phyloP scores from a whole-genome alignment of 2,888 invertebrate species.

The Blomia tropicalis region DNA sequence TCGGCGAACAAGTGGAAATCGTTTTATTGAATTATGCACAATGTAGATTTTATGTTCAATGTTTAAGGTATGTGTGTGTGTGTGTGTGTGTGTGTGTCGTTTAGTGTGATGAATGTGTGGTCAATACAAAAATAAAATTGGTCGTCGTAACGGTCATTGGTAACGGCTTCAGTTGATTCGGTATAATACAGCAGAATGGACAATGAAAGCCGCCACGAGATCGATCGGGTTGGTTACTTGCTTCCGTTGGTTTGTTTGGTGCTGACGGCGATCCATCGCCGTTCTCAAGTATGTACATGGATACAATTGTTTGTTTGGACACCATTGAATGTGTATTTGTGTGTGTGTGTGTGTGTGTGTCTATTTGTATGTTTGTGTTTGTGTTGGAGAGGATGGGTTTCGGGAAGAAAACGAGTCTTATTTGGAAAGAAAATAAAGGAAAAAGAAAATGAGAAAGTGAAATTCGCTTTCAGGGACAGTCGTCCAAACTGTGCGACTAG shows the following conservation, averaged over 20 bases:
- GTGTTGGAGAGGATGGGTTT: too few relatives aligned
- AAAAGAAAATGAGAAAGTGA: too few relatives aligned
- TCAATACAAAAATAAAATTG: conserved; percentile 10
- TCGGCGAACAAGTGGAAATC: conserved; percentile 9
- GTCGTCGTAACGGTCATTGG: conserved; percentile 2
- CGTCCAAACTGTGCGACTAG: too few relatives aligned
- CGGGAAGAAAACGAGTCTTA: too few relatives aligned
- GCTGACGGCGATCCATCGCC: too few relatives aligned
- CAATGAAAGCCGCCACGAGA: neutral
- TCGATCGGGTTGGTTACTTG: neutral
- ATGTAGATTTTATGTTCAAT: neutral
- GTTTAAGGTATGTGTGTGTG: neutral
- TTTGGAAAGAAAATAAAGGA: too few relatives aligned
- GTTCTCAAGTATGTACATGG: neutral
- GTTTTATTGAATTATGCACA: neutral
- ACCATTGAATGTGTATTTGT: too few relatives aligned
- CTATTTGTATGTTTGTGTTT: too few relatives aligned
- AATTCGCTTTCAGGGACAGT: too few relatives aligned
- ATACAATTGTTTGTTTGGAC: neutral
- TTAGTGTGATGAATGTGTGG: neutral
- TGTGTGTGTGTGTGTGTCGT: neutral
- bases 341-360: too few relatives aligned
- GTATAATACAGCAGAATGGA: neutral
- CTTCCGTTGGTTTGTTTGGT: neutral
- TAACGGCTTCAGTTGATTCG: neutral